Conservation (phyloP, 2,113 vertebrate species). For the Mirza zaza region DNA sequence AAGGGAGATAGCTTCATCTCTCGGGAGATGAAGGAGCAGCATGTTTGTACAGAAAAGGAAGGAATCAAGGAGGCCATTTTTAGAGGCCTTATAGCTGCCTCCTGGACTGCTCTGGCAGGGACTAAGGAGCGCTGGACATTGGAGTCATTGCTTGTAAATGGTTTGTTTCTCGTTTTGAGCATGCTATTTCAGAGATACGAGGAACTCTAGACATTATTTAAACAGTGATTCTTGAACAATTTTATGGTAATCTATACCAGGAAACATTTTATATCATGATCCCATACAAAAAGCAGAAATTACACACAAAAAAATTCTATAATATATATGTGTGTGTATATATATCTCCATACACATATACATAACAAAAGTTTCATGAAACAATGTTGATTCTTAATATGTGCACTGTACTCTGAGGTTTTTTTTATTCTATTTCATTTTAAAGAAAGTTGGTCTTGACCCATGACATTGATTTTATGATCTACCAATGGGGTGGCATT, state of each 20-base stretch:
- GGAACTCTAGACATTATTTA: not conserved
- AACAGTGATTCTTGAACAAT: not conserved
- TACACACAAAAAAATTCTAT: not conserved
- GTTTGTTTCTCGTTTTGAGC: not conserved
- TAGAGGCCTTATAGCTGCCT: not conserved
- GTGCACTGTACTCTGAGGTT: not conserved
- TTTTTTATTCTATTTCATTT: not conserved
- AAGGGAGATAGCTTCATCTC: not conserved
- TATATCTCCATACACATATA: not conserved
- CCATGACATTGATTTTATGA: conserved; percentile 38
- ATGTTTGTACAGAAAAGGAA: not conserved
- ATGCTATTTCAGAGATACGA: not conserved
- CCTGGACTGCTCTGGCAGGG: not conserved
- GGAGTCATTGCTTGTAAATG: not conserved
- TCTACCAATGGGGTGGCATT: not conserved
- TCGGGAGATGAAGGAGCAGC: not conserved
- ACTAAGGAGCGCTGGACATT: not conserved
- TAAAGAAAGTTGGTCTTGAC: conserved; percentile 44
- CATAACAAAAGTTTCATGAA: not conserved
- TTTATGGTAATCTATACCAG: not conserved
- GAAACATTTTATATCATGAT: not conserved
- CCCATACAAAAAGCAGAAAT: not conserved
- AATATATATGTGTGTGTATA: not conserved
- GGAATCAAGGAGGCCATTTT: too few relatives aligned
- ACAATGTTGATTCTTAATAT: not conserved